These are phyloP conservation scores for Cephus rjabovi DNA, from an alignment of 2,888 invertebrate species.

Conservation along the genomic window DNA sequence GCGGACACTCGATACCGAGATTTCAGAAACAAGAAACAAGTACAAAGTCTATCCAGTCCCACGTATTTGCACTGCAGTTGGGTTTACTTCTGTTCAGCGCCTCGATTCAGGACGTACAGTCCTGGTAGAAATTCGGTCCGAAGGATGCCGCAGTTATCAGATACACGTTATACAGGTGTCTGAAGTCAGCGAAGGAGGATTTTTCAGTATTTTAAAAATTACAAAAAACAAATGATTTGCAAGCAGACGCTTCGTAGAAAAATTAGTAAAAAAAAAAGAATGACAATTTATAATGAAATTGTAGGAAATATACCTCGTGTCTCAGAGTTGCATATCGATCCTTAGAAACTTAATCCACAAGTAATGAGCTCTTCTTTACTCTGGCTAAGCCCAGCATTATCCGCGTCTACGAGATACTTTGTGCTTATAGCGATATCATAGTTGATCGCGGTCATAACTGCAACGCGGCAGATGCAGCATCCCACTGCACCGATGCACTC, in stretches of 20 bases:
- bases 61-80: neutral
- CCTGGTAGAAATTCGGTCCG: neutral
- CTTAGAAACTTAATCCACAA: constrained; percentile 44
- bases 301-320: neutral
- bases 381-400: constrained; percentile 46
- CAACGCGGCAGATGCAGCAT: neutral
- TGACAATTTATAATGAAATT: neutral
- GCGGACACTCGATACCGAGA: neutral
- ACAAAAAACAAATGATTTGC: no score
- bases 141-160: no score
- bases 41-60: neutral
- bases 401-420: constrained; percentile 23
- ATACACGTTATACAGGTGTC: no score
- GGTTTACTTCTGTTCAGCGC: neutral
- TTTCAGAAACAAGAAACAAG: neutral
- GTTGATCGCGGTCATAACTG: neutral
- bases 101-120: neutral
- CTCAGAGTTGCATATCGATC: no score
- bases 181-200: no score
- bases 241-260: neutral
- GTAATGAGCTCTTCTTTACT: constrained; percentile 39
- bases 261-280: neutral
- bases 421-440: neutral
- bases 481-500: neutral
- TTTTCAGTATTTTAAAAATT: no score